A percentile compares a stretch with the other conserved stretches of the same genome.
These are phyloP conservation scores for Stichopus chloronotus DNA, from an alignment of 35 echinoderm and acorn worm species.

Conservation along the genomic window DNA sequence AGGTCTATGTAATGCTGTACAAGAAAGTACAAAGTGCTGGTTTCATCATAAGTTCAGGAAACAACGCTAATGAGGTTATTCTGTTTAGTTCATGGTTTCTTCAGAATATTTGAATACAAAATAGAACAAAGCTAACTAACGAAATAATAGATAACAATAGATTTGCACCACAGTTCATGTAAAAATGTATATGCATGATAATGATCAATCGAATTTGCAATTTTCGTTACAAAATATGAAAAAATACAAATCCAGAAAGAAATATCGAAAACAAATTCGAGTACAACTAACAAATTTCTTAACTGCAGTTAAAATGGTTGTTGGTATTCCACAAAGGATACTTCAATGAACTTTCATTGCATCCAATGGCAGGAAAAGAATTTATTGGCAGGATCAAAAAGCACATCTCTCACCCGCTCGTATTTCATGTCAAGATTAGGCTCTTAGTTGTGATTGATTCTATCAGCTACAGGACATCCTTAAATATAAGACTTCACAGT, in stretches of 20 bases:
- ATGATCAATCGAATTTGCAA: neutral
- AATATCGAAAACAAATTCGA: neutral
- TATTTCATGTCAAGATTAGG: too few relatives aligned
- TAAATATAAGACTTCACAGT: neutral
- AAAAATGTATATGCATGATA: neutral
- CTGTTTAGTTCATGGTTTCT: neutral
- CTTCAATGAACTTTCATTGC: too few relatives aligned
- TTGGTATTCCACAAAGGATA: too few relatives aligned
- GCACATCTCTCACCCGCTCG: too few relatives aligned
- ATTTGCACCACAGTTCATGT: constrained; percentile 3
- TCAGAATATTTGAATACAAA: neutral
- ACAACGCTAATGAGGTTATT: neutral
- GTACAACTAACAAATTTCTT: too few relatives aligned
- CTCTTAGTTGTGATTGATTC: too few relatives aligned
- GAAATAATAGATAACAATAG: neutral
- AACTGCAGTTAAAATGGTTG: too few relatives aligned
- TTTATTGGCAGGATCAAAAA: too few relatives aligned
- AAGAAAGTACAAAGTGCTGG: neutral
- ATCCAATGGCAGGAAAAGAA: too few relatives aligned
- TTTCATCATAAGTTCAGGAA: neutral
- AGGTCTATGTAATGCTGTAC: neutral
- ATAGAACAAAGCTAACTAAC: neutral
- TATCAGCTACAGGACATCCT: neutral
- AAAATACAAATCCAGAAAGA: neutral
- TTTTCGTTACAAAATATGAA: neutral